phyloP scores from a whole-genome alignment of 1,140 invertebrate species.

The Apis dorsata region DNA sequence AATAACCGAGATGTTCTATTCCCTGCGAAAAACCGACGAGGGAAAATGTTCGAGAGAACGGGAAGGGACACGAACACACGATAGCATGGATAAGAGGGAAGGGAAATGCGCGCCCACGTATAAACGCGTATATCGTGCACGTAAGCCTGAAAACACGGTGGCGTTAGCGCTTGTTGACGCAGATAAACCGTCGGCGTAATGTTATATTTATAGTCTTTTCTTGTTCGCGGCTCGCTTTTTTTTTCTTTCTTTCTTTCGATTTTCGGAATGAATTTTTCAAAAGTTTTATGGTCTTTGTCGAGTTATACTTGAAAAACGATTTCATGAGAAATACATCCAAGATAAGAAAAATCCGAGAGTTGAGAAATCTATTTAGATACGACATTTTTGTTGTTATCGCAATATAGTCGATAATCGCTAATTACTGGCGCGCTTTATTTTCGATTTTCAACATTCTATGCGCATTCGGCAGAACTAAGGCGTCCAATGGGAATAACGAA shows the following conservation, averaged over 20 bases:
- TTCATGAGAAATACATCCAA: background rate
- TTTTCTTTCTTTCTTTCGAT: too few species aligned
- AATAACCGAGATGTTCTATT: conserved; percentile 53
- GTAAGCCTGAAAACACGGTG: conserved; percentile 61
- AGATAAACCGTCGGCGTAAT: conserved; percentile 60
- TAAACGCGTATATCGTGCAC: conserved; percentile 58
- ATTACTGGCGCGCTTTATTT: background rate
- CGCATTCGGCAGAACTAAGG: background rate
- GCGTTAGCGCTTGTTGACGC: conserved; percentile 61
- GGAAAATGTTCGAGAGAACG: background rate
- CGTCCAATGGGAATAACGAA: too few species aligned
- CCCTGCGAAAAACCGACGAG: background rate
- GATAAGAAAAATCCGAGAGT: background rate
- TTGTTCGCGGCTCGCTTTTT: background rate
- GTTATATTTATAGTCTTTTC: conserved; percentile 58
- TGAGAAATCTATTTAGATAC: conserved; percentile 16
- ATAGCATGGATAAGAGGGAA: conserved; percentile 40
- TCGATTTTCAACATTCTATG: background rate
- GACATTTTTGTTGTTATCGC: background rate
- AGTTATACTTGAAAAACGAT: background rate
- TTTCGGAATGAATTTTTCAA: conserved; percentile 37
- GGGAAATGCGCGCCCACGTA: conserved; percentile 52
- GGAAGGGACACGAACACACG: conserved; percentile 7
- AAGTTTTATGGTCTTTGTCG: background rate
- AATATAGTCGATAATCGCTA: background rate